Conservation (phyloP, 2,113 vertebrate species). For the Eulemur rufifrons region DNA sequence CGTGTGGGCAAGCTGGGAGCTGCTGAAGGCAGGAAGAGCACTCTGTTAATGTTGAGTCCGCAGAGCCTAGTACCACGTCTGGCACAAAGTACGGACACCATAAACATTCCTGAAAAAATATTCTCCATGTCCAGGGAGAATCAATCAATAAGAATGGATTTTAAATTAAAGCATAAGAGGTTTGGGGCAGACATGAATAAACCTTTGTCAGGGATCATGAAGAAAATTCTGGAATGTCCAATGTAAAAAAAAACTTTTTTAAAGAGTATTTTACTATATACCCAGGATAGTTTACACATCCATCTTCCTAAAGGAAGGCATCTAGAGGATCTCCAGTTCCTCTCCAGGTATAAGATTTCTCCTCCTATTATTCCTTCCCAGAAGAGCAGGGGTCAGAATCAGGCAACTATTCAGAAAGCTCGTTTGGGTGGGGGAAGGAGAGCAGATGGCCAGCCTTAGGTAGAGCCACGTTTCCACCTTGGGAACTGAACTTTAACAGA, state of each 20-base stretch:
- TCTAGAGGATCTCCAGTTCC: background rate
- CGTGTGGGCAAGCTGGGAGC: background rate
- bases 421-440: background rate
- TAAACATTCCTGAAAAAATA: background rate
- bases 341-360: background rate
- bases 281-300: background rate
- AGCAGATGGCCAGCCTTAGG: conserved; percentile 15
- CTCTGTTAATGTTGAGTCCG: background rate
- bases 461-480: background rate
- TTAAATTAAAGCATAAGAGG: conserved; percentile 13
- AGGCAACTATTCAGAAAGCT: background rate
- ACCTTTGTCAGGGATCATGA: conserved; percentile 3
- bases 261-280: background rate
- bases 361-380: conserved; percentile 18
- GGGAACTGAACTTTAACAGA: background rate
- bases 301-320: background rate
- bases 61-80: background rate
- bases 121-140: background rate
- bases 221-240: conserved; percentile 30
- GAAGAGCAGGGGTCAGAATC: background rate
- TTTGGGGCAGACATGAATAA: background rate
- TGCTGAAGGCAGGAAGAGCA: background rate
- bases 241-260: background rate
- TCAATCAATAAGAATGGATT: background rate
- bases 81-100: background rate